A percentile compares a stretch with the other conserved stretches of the same genome.
Evolutionary conservation across 2,113 vertebrate species (phyloP).

Genomic region (Enhydra lutris): DNA sequence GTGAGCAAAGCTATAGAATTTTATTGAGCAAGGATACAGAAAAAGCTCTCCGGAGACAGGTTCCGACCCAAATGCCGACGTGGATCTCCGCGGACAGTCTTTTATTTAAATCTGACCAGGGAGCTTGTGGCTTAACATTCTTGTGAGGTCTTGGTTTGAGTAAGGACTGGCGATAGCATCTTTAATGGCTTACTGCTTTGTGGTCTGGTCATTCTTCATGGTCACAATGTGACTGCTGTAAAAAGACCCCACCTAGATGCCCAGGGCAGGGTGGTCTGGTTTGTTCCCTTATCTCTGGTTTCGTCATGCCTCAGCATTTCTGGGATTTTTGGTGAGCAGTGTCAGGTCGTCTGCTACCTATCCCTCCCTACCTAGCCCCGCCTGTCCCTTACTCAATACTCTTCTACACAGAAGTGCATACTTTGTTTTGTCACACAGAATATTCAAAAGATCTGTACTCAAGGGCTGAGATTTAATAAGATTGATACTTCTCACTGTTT

Average conservation of each 20-base stretch:
- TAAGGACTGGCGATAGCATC: not conserved
- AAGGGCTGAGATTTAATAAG: conserved; percentile 12
- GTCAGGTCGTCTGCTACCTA: not conserved
- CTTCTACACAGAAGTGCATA: not conserved
- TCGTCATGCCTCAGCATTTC: not conserved
- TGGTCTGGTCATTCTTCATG: not conserved
- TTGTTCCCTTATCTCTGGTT: not conserved
- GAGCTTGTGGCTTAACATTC: not conserved
- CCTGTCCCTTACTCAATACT: not conserved
- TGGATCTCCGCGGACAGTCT: not conserved
- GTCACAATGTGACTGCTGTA: not conserved
- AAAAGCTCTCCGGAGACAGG: not conserved
- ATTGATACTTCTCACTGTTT: not conserved
- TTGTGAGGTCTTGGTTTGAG: not conserved
- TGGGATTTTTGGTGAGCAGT: not conserved
- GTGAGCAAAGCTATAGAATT: not conserved
- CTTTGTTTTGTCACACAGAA: not conserved
- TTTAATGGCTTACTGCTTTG: not conserved
- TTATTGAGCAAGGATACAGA: not conserved
- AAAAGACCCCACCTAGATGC: not conserved
- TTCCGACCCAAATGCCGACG: not conserved
- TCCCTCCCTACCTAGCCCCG: not conserved
- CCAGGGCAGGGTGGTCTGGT: not conserved
- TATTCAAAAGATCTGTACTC: not conserved
- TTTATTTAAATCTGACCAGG: not conserved